Conservation (phyloP, 2,113 vertebrate species). For the Suncus etruscus region DNA sequence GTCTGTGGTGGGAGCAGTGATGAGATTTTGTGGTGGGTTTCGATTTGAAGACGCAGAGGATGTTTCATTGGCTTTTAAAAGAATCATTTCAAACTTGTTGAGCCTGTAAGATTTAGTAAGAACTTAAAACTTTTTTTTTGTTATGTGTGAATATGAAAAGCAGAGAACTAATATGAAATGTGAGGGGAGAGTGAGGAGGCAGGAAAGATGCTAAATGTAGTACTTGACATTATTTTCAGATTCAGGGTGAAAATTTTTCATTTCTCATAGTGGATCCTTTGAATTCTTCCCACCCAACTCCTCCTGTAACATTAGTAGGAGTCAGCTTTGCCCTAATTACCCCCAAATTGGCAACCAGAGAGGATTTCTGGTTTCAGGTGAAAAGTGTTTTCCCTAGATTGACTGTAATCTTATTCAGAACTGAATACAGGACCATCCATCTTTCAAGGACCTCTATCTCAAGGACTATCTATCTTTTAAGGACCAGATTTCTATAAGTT, state of each 20-base stretch:
- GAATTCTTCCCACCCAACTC: not conserved
- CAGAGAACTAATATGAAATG: not conserved
- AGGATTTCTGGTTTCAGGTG: not conserved
- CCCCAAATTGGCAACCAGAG: not conserved
- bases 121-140: not conserved
- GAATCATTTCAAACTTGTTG: conserved; percentile 10
- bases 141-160: not conserved
- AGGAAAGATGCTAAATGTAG: not conserved
- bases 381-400: not conserved
- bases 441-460: not conserved
- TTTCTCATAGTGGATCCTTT: not conserved
- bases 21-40: conserved; percentile 68
- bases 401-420: not conserved
- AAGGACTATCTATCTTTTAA: not conserved
- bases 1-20: not conserved
- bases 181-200: not conserved
- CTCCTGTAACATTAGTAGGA: not conserved
- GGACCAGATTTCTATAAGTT: not conserved
- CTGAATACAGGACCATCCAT: not conserved
- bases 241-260: not conserved
- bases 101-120: not conserved
- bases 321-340: not conserved
- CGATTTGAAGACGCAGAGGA: conserved; percentile 72
- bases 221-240: not conserved
- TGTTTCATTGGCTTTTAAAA: conserved; percentile 39